Percentiles rank a stretch among this genome's conserved stretches.
These are phyloP conservation scores for Dioctria rufipes DNA, from an alignment of 2,888 invertebrate genomes.

Conservation along the genomic window DNA sequence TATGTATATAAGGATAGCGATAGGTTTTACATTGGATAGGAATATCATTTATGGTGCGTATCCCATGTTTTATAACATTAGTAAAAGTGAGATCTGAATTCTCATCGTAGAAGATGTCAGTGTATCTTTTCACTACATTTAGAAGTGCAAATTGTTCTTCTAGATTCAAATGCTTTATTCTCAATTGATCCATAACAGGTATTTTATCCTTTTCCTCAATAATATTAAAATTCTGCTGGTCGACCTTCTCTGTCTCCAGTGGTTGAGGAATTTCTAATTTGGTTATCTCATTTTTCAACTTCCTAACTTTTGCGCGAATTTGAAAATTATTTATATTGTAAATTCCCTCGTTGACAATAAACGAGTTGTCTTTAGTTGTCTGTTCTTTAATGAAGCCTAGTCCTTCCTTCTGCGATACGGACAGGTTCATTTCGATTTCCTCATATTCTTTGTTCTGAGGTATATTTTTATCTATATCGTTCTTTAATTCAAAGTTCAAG, in stretches of 20 bases:
- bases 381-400: background rate
- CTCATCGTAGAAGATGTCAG: background rate
- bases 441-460: background rate
- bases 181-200: background rate
- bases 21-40: constrained; percentile 51
- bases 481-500: background rate
- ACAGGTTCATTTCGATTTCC: background rate
- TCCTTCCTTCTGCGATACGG: background rate
- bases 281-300: background rate
- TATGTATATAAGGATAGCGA: constrained; percentile 52
- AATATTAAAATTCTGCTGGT: background rate
- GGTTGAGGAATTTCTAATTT: background rate
- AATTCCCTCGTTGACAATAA: background rate
- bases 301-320: background rate
- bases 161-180: background rate
- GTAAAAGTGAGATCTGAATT: background rate
- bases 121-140: background rate
- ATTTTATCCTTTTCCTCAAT: background rate
- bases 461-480: background rate
- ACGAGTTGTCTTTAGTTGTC: background rate
- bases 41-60: background rate
- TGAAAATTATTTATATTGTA: background rate
- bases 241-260: background rate
- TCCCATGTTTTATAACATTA: background rate
- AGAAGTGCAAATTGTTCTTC: background rate